Percentiles rank a stretch among this genome's conserved stretches.
These are phyloP conservation scores for Petrolisthes cinctipes DNA, from an alignment of 2,888 invertebrate genomes.

Conservation along the genomic window DNA sequence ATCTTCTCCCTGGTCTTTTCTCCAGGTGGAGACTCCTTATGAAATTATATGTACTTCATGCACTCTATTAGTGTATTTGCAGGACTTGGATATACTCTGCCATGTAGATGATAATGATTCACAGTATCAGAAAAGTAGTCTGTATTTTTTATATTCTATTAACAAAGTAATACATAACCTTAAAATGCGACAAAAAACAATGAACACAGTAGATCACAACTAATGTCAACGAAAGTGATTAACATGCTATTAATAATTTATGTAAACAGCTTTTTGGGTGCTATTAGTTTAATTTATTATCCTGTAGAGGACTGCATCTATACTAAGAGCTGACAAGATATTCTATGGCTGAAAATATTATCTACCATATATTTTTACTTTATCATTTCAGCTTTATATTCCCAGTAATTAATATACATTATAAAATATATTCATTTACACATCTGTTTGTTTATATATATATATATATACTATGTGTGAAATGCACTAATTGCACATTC, in stretches of 20 bases:
- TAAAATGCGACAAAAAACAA: not conserved
- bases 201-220: slow-evolving; percentile 12
- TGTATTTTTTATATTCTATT: slow-evolving; percentile 1
- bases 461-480: not conserved
- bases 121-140: not conserved
- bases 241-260: not conserved
- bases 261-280: not conserved
- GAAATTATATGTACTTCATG: too few species aligned
- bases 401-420: slow-evolving; percentile 4
- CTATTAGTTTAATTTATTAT: not conserved
- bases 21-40: too few species aligned
- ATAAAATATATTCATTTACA: slow-evolving; percentile 12
- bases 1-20: too few species aligned
- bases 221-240: slow-evolving; percentile 10
- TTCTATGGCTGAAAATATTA: not conserved
- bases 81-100: too few species aligned
- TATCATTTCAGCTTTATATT: not conserved
- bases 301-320: not conserved
- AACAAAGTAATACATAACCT: slow-evolving; percentile 12
- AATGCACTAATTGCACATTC: too few species aligned
- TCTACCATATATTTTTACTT: not conserved
- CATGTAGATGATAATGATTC: too few species aligned
- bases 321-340: not conserved
- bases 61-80: too few species aligned
- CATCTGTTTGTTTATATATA: not conserved